Conservation (phyloP, 2,888 invertebrate genomes). For the Platerodrilus igneus region DNA sequence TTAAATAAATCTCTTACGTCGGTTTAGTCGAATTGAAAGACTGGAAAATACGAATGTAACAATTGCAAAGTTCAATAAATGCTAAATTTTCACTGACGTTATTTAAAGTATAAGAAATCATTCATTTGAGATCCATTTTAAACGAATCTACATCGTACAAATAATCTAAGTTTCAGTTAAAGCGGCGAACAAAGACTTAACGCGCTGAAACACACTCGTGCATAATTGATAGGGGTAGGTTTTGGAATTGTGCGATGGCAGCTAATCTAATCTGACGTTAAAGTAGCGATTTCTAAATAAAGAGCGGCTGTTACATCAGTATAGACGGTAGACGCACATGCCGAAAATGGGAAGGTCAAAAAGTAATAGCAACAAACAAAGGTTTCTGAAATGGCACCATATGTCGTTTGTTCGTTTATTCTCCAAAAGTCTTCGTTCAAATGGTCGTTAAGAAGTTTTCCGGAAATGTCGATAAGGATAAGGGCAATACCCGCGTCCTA, state of each 20-base stretch:
- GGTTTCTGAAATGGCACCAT: slow-evolving; percentile 24
- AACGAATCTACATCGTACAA: too few relatives aligned
- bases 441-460: slow-evolving; percentile 30
- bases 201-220: slow-evolving; percentile 16
- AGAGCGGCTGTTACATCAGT: slow-evolving; percentile 9
- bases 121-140: too few relatives aligned
- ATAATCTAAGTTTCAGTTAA: too few relatives aligned
- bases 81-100: too few relatives aligned
- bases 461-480: slow-evolving; percentile 23
- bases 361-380: slow-evolving; percentile 26
- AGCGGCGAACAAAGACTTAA: slow-evolving; percentile 16
- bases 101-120: too few relatives aligned
- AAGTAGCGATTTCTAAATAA: slow-evolving; percentile 11
- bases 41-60: too few relatives aligned
- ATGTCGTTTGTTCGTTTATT: slow-evolving; percentile 17
- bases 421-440: slow-evolving; percentile 25
- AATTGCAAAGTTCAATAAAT: too few relatives aligned
- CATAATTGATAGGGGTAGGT: slow-evolving; percentile 21
- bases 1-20: too few relatives aligned
- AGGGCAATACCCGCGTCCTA: slow-evolving; percentile 8
- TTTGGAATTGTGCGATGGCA: slow-evolving; percentile 16
- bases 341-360: slow-evolving; percentile 31
- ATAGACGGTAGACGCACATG: slow-evolving; percentile 25
- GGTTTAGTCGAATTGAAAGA: too few relatives aligned
- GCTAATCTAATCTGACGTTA: slow-evolving; percentile 19